Conservation (phyloP, 2,888 invertebrate species). For the Ypsolopha scabrella region DNA sequence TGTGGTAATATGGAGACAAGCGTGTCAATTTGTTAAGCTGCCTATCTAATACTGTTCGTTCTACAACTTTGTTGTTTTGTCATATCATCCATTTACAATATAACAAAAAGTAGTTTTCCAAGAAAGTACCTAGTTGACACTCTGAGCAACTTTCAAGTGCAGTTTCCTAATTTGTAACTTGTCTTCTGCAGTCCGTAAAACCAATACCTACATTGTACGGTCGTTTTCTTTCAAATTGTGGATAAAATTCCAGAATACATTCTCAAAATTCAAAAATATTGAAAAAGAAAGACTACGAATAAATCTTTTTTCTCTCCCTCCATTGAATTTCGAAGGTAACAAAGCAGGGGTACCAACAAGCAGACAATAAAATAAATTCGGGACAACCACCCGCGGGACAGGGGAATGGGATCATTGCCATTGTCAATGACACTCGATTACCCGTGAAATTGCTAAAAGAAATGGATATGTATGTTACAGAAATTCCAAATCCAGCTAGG, state of each 20-base stretch:
- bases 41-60: too few species aligned
- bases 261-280: not conserved
- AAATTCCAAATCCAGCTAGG: not conserved
- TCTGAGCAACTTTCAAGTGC: too few species aligned
- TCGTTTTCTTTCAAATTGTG: too few species aligned
- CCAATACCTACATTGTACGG: too few species aligned
- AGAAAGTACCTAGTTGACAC: too few species aligned
- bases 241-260: not conserved
- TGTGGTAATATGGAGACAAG: too few species aligned
- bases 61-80: too few species aligned
- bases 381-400: not conserved
- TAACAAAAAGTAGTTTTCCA: too few species aligned
- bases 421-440: conserved; percentile 50
- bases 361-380: not conserved
- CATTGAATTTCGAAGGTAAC: conserved; percentile 2
- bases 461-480: conserved; percentile 6
- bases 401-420: conserved; percentile 9
- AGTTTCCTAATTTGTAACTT: too few species aligned
- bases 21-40: too few species aligned
- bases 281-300: not conserved
- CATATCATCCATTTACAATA: too few species aligned
- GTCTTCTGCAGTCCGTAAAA: too few species aligned
- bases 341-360: not conserved
- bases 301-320: conserved; percentile 3
- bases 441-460: conserved; percentile 44